Conservation (phyloP, 1,140 invertebrate species). For the Caenorhabditis tropicalis region DNA sequence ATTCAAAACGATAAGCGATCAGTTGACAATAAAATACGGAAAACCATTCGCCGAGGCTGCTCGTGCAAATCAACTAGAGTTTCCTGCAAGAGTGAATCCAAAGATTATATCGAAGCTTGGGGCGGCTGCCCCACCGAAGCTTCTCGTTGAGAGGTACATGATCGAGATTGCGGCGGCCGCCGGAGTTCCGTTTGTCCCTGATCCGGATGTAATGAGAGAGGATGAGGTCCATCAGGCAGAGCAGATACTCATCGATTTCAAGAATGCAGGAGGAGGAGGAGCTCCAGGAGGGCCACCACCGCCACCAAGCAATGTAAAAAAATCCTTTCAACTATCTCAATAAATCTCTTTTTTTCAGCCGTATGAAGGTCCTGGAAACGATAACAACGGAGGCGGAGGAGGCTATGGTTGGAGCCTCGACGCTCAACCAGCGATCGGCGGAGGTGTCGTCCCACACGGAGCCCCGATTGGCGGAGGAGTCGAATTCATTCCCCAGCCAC, state of each 20-base stretch:
- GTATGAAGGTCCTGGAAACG: slow-evolving; percentile 9
- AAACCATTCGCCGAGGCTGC: slow-evolving; percentile 88
- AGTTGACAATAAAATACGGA: slow-evolving; percentile 90
- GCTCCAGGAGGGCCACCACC: neutral
- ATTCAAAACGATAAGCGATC: slow-evolving; percentile 80
- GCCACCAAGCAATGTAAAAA: slow-evolving; percentile 29
- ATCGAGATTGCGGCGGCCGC: slow-evolving; percentile 93
- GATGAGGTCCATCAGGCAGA: slow-evolving; percentile 77
- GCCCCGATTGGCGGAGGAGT: neutral
- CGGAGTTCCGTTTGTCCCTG: slow-evolving; percentile 88
- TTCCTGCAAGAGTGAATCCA: slow-evolving; percentile 82
- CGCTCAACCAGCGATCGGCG: neutral
- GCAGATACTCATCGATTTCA: slow-evolving; percentile 81
- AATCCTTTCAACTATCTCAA: neutral
- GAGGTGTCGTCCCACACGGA: neutral
- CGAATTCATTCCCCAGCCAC: neutral
- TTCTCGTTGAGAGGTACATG: slow-evolving; percentile 83
- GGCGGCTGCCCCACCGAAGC: slow-evolving; percentile 91
- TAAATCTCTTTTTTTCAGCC: slow-evolving; percentile 11
- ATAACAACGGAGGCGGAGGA: neutral
- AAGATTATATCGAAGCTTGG: slow-evolving; percentile 95
- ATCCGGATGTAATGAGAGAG: slow-evolving; percentile 83
- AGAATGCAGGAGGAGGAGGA: slow-evolving; percentile 62
- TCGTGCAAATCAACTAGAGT: slow-evolving; percentile 78
- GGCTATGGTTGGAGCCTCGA: slow-evolving; percentile 45